phyloP scores from a whole-genome alignment of 2,797 vertebrate genomes.

The Onychomys leucogaster region DNA sequence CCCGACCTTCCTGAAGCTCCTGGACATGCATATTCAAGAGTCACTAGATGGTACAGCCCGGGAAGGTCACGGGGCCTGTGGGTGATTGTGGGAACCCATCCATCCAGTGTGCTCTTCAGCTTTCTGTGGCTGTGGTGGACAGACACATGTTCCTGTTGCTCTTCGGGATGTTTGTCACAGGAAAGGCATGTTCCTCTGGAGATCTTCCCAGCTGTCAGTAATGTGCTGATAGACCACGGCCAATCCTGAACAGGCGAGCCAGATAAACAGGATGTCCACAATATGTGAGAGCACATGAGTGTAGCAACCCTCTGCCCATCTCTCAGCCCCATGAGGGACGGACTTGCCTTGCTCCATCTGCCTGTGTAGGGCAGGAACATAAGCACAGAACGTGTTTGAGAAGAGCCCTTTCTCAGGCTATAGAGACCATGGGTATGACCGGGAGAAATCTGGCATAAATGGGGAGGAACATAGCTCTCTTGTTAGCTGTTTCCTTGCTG shows the following conservation, averaged over 20 bases:
- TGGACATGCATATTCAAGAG: constrained; percentile 93
- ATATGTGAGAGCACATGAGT: constrained; percentile 91
- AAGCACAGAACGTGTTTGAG: constrained; percentile 83
- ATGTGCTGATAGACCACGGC: constrained; percentile 90
- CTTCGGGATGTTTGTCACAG: constrained; percentile 93
- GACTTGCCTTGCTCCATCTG: constrained; percentile 87
- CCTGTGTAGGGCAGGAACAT: constrained; percentile 85
- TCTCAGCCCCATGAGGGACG: constrained; percentile 87
- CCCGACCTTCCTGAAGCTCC: constrained; percentile 95
- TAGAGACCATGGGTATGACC: constrained; percentile 69
- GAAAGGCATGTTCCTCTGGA: constrained; percentile 96
- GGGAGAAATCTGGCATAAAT: constrained; percentile 80
- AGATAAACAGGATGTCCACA: constrained; percentile 95
- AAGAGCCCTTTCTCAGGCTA: constrained; percentile 72
- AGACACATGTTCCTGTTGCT: constrained; percentile 94
- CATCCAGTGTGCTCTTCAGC: constrained; percentile 90
- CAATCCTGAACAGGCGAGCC: constrained; percentile 89
- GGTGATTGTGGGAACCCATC: constrained; percentile 71
- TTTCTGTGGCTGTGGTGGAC: constrained; percentile 86
- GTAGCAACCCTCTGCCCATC: constrained; percentile 89
- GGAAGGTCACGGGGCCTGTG: constrained; percentile 89
- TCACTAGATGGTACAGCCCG: constrained; percentile 94
- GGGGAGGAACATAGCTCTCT: constrained; percentile 65
- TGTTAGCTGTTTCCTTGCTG: constrained; percentile 80
- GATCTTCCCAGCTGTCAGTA: constrained; percentile 95